Conservation (phyloP, 2,113 vertebrate genomes). For the Alosa alosa region DNA sequence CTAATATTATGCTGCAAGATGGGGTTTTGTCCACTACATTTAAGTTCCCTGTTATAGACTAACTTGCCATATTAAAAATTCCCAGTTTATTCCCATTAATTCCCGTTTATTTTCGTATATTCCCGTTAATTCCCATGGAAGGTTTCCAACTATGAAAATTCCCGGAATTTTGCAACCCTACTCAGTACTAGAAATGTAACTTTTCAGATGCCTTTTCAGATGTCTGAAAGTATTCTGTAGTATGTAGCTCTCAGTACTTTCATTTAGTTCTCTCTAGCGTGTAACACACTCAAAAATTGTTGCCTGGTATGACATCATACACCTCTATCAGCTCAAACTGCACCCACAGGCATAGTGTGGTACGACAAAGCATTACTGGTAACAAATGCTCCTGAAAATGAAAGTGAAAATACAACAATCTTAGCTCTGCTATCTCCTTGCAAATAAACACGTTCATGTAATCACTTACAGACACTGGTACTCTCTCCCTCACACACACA, state of each 20-base stretch:
- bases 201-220: no score
- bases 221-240: no score
- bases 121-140: no score
- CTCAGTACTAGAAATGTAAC: background rate
- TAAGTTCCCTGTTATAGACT: no score
- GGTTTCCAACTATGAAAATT: no score
- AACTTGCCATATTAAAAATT: no score
- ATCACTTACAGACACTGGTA: no score
- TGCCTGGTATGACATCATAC: background rate
- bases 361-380: background rate
- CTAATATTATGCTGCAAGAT: no score
- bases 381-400: background rate
- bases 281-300: background rate
- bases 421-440: background rate
- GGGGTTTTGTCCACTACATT: no score
- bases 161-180: background rate
- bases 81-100: no score
- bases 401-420: background rate
- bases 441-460: background rate
- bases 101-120: no score
- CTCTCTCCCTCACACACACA: no score
- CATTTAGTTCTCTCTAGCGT: background rate
- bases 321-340: background rate
- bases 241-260: background rate
- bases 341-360: background rate